Conservation (phyloP, 2,888 invertebrate species). For the Cloeon dipterum region DNA sequence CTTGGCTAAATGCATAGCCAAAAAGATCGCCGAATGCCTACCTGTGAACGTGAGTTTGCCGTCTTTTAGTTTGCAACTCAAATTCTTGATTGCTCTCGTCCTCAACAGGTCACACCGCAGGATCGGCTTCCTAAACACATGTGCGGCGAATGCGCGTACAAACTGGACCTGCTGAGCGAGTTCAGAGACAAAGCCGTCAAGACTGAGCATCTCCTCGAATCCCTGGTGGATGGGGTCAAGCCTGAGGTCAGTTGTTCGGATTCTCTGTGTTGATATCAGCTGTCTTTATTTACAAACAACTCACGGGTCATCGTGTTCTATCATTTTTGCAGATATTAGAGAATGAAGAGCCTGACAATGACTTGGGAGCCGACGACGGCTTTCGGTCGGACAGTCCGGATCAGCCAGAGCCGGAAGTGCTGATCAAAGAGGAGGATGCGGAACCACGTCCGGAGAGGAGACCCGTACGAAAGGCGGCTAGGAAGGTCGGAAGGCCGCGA, state of each 20-base stretch:
- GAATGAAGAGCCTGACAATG: background rate
- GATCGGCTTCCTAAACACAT: constrained; percentile 33
- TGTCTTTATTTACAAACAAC: no score
- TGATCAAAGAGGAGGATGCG: constrained; percentile 7
- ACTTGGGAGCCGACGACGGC: background rate
- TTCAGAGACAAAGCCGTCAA: constrained; percentile 28
- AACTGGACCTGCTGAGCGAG: constrained; percentile 28
- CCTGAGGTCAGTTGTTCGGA: no score
- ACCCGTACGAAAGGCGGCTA: no score
- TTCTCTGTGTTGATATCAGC: no score
- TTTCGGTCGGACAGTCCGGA: background rate
- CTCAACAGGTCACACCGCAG: constrained; percentile 23
- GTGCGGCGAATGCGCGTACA: constrained; percentile 29
- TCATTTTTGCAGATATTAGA: background rate
- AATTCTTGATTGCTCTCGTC: no score
- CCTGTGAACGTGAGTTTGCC: constrained; percentile 24
- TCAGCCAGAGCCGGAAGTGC: constrained; percentile 6
- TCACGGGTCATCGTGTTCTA: no score
- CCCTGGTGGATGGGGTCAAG: background rate
- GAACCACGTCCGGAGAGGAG: background rate
- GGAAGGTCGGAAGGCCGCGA: no score
- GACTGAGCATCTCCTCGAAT: constrained; percentile 18
- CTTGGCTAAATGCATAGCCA: constrained; percentile 24
- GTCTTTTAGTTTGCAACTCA: background rate
- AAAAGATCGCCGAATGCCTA: constrained; percentile 30